Evolutionary conservation across 2,797 vertebrate genomes (phyloP).

Genomic region (Eupleurogrammus muticus): DNA sequence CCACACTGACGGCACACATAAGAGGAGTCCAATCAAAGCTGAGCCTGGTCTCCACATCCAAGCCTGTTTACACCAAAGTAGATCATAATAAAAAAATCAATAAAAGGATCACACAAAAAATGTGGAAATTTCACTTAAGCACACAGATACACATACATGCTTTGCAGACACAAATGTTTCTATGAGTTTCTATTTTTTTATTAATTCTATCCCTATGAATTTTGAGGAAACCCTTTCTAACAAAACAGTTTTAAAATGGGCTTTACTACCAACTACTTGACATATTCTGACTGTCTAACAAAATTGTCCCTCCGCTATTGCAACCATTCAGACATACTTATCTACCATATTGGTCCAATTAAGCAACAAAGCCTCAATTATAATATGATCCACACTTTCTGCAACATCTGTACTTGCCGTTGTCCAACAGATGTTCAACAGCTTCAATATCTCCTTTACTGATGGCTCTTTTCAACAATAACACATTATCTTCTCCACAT

Average conservation of each 20-base stretch:
- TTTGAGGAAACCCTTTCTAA: background rate
- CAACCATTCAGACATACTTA: background rate
- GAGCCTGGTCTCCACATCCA: slow-evolving; percentile 89
- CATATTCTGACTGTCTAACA: background rate
- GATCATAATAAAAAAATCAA: slow-evolving; percentile 9
- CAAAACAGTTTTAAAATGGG: background rate
- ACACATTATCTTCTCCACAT: slow-evolving; percentile 67
- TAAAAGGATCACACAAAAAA: slow-evolving; percentile 1
- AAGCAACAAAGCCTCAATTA: background rate
- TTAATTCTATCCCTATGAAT: background rate
- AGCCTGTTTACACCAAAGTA: slow-evolving; percentile 77
- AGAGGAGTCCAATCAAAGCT: slow-evolving; percentile 92
- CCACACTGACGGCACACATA: slow-evolving; percentile 91
- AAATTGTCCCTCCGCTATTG: background rate
- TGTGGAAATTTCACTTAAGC: background rate
- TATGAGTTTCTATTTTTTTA: background rate
- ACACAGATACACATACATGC: background rate
- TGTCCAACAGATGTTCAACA: slow-evolving; percentile 88
- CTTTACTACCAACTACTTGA: background rate
- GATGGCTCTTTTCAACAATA: slow-evolving; percentile 88
- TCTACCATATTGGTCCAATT: background rate
- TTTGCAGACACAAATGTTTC: background rate
- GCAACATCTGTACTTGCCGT: slow-evolving; percentile 77
- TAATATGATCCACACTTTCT: background rate
- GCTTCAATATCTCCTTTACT: slow-evolving; percentile 79